Evolutionary conservation across 2,888 invertebrate species (phyloP), one percentile per base, ranked within the genome.

Genomic region (Apamea anceps): DNA sequence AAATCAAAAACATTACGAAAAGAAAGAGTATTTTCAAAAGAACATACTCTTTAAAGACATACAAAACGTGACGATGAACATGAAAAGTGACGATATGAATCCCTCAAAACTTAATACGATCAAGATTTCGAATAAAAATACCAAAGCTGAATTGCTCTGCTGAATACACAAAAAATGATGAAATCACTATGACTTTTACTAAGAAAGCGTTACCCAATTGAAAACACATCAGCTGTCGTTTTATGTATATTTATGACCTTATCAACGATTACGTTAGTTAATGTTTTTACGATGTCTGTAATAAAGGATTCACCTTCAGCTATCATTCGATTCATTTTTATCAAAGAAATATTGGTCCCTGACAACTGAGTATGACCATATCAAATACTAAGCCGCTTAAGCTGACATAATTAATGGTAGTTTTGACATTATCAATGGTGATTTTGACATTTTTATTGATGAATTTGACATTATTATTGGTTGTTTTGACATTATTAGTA

Each of bases 201-300:
- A 37, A 60, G 15, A 45, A 25, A 42, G 6, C 66, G 60, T 62
- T 66, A 48, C 25, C 18, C 63, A 15, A 68, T 54, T 70, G 42
- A 70, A 85, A 73, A 81, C 45, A 81, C 28, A 62, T 21, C 51
- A 51, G 13, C 66, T 45, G 32, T 51, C 2, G 28, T 32, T 65
- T 67, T 51, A 81, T 72, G n/a, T 37, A n/a, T 66, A 63, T 68
- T 63, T 72, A 79, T 67, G 67, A 70, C 25, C 18, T 73, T 82
- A 82, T 82, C 82, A 51, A 32, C 65, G 60, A 85, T 85, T n/a
- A 82, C 28, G 37, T 45, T 28, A 85, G 45, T 62, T 63, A 70
- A 68, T 45, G 18, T 85, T 62, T 57, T 65, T 73, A 85, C 25
- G 51, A 65, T 70, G 48, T 68, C n/a, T 62, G 63, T 85, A 18